Evolutionary conservation across 2,113 vertebrate genomes (phyloP).

Genomic region (Muntiacus muntjak): DNA sequence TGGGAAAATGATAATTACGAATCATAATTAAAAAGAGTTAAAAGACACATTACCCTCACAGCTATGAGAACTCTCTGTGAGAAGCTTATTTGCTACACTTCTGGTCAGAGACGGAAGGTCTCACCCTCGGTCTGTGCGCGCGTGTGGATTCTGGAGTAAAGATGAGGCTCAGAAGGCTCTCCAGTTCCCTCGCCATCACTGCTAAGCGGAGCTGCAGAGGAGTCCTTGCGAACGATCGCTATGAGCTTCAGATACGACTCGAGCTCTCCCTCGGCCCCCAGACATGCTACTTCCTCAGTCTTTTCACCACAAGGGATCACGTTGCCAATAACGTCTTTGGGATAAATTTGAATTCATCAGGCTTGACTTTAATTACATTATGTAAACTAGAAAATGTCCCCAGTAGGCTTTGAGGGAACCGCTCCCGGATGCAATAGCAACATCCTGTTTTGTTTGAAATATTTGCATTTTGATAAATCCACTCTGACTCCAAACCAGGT

Average conservation of each 20-base stretch:
- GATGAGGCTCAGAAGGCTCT: not conserved
- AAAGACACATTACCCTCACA: not conserved
- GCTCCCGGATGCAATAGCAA: constrained; percentile 68
- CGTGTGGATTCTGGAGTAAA: not conserved
- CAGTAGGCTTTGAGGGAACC: constrained; percentile 65
- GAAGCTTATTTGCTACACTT: not conserved
- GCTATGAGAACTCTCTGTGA: not conserved
- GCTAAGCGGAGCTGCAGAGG: not conserved
- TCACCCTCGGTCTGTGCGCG: not conserved
- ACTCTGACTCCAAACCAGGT: constrained; percentile 65
- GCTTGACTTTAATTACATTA: constrained; percentile 83
- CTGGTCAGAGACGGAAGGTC: not conserved
- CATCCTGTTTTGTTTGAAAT: constrained; percentile 79
- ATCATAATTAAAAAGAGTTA: not conserved
- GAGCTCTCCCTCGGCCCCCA: constrained; percentile 65
- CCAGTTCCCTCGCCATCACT: not conserved
- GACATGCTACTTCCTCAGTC: constrained; percentile 60
- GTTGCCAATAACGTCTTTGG: constrained; percentile 76
- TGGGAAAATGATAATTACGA: not conserved
- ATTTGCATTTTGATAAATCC: constrained; percentile 80
- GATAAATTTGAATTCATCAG: constrained; percentile 78
- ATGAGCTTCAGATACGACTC: constrained; percentile 69
- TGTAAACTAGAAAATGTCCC: constrained; percentile 79
- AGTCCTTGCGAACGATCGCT: constrained; percentile 54
- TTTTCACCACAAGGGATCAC: constrained; percentile 75